These are phyloP conservation scores for Acrobeloides nanus DNA, from an alignment of 2,888 invertebrate genomes.

Conservation along the genomic window DNA sequence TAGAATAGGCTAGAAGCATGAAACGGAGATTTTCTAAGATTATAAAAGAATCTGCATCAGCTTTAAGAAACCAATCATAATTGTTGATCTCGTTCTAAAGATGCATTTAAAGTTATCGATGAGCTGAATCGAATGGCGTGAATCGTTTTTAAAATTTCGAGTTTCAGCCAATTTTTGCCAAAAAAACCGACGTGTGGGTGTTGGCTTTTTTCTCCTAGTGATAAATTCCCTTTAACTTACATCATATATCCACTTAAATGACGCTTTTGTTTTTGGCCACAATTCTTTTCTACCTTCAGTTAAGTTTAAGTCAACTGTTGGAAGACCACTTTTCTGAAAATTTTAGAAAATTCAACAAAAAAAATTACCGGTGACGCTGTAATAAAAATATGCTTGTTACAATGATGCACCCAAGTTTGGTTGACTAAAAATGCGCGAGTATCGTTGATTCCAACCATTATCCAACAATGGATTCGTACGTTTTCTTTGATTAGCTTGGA, in stretches of 20 bases:
- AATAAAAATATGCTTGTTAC: conserved; percentile 55
- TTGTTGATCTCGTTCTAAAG: conserved; percentile 16
- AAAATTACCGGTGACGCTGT: conserved; percentile 22
- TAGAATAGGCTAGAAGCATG: conserved; percentile 46
- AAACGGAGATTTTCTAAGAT: conserved; percentile 28
- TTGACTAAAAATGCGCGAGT: conserved; percentile 75
- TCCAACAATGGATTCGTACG: conserved; percentile 85
- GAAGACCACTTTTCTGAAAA: conserved; percentile 56
- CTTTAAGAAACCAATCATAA: conserved; percentile 22
- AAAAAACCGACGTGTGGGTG: no score
- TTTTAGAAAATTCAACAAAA: neutral
- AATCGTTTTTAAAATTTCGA: no score
- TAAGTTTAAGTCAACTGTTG: conserved; percentile 66
- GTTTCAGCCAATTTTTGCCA: no score
- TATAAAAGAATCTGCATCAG: conserved; percentile 19
- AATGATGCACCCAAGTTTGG: conserved; percentile 58
- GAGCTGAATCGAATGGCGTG: no score
- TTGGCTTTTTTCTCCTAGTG: no score
- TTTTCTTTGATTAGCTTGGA: conserved; percentile 7
- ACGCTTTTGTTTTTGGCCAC: conserved; percentile 92
- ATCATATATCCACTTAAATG: conserved; percentile 56
- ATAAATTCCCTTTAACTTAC: no score
- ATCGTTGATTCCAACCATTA: conserved; percentile 71
- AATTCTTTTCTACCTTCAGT: conserved; percentile 71
- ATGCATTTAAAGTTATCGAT: no score